A percentile compares a stretch with the other conserved stretches of the same genome.
phyloP scores from a whole-genome alignment of 2,888 invertebrate species.

The Cantharis lateralis region DNA sequence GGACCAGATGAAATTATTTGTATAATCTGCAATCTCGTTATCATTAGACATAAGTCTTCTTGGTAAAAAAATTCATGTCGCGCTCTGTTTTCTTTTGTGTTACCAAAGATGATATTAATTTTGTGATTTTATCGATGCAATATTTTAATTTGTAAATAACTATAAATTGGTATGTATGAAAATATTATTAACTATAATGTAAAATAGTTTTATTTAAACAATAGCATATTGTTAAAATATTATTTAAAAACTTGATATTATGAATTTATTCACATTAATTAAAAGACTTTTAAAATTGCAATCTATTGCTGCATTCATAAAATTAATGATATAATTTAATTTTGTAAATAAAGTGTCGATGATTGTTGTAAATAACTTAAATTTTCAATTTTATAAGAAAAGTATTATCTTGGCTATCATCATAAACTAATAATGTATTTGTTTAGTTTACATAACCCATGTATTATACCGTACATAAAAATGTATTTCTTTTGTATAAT shows the following conservation, averaged over 20 bases:
- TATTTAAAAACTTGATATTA: not conserved
- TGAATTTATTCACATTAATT: not conserved
- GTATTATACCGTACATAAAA: not conserved
- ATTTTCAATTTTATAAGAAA: not conserved
- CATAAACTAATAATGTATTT: not conserved
- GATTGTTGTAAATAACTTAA: not conserved
- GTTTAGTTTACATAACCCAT: not conserved
- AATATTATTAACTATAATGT: not conserved
- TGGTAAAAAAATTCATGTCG: not conserved
- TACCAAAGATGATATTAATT: constrained; percentile 29
- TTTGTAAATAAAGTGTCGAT: not conserved
- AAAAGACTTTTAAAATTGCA: not conserved
- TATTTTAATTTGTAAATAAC: constrained; percentile 16
- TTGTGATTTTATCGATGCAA: constrained; percentile 28
- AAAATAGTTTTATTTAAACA: constrained; percentile 6
- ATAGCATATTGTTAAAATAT: not conserved
- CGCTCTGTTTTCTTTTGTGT: not conserved
- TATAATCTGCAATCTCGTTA: constrained; percentile 6
- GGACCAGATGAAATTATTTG: constrained; percentile 66
- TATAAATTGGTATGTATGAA: constrained; percentile 4
- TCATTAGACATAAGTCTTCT: constrained; percentile 6
- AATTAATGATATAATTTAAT: not conserved
- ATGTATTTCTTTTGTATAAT: not conserved
- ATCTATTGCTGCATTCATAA: not conserved
- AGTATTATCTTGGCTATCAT: not conserved